Percentiles rank a stretch among this genome's conserved stretches.
Conservation (phyloP, 1,140 invertebrate genomes). For the Drosophila paulistorum region DNA sequence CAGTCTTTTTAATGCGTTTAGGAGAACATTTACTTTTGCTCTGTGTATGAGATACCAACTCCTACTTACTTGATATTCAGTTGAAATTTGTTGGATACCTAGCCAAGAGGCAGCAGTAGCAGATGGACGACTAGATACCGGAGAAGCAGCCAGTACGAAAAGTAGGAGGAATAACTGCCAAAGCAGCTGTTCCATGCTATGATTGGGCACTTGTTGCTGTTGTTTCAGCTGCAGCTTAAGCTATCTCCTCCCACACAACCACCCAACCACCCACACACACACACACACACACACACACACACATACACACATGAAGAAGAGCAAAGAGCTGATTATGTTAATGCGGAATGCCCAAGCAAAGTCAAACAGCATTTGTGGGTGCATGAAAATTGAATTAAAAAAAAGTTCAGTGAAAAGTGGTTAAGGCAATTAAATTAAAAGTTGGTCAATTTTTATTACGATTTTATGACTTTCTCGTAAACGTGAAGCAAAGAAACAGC, state of each 20-base stretch:
- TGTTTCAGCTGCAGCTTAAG: constrained; percentile 22
- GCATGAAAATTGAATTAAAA: constrained; percentile 64
- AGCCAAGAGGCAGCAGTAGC: neutral
- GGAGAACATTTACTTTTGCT: constrained; percentile 65
- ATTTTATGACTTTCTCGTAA: constrained; percentile 65
- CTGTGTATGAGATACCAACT: constrained; percentile 21
- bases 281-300: constrained; percentile 19
- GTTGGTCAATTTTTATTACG: constrained; percentile 63
- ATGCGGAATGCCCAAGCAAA: constrained; percentile 58
- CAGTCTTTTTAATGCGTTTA: constrained; percentile 68
- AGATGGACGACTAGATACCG: neutral
- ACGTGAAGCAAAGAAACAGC: constrained; percentile 10
- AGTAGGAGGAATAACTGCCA: neutral
- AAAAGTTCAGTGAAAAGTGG: constrained; percentile 50
- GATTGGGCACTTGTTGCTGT: constrained; percentile 55
- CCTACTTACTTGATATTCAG: constrained; percentile 56
- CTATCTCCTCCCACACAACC: neutral
- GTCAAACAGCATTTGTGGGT: constrained; percentile 61
- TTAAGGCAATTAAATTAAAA: constrained; percentile 72
- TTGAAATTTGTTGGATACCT: constrained; percentile 27
- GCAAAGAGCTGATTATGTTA: constrained; percentile 72
- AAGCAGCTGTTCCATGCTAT: neutral
- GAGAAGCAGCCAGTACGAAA: neutral
- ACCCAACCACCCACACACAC: constrained; percentile 16
- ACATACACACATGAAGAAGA: constrained; percentile 31